Conservation (phyloP, 2,113 vertebrate species). For the Buteo buteo region DNA sequence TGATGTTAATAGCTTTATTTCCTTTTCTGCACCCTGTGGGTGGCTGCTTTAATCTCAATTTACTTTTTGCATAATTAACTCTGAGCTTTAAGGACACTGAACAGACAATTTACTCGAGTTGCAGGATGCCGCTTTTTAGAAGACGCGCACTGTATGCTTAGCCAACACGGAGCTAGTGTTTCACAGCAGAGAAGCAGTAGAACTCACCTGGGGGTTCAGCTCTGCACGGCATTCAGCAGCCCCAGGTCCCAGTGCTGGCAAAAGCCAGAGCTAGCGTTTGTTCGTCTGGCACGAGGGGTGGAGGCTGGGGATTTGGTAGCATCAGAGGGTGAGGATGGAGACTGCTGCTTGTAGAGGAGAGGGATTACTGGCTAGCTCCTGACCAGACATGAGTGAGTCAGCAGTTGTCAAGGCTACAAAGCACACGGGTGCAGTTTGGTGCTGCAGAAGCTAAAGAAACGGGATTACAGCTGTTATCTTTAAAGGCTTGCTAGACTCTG, state of each 20-base stretch:
- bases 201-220: too few species aligned
- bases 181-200: neutral
- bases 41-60: neutral
- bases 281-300: neutral
- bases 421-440: neutral
- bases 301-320: neutral
- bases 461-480: neutral
- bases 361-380: neutral
- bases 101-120: neutral
- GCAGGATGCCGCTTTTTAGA: neutral
- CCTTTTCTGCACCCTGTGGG: accelerated
- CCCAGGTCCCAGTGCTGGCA: neutral
- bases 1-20: neutral
- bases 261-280: neutral
- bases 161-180: accelerated
- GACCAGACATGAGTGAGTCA: neutral
- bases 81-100: neutral
- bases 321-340: neutral
- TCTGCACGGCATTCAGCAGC: neutral
- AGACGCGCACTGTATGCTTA: accelerated
- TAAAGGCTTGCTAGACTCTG: neutral
- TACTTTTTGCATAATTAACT: neutral
- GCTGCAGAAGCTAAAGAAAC: neutral
- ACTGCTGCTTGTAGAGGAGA: neutral
- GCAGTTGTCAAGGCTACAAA: neutral